Evolutionary conservation across 1,140 invertebrate genomes (phyloP).

Genomic region (Pissodes strobi): DNA sequence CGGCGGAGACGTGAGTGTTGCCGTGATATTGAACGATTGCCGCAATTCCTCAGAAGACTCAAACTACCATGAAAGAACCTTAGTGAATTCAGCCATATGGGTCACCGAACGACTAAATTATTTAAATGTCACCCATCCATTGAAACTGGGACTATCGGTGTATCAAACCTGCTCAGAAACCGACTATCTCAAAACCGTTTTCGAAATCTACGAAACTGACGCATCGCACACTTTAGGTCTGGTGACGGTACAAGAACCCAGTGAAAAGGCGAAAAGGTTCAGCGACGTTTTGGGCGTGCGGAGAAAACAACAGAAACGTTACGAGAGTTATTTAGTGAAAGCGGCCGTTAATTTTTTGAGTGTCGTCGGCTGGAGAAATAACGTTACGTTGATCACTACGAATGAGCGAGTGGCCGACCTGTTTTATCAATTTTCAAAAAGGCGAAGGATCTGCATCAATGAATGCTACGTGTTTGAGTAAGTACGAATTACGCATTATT

Average conservation of each 20-base stretch:
- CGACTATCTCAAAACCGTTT: constrained; percentile 44
- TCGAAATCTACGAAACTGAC: constrained; percentile 42
- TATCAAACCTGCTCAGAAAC: constrained; percentile 40
- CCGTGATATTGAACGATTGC: constrained; percentile 14
- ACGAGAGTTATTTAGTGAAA: constrained; percentile 33
- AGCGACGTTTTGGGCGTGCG: constrained; percentile 38
- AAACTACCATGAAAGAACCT: constrained; percentile 11
- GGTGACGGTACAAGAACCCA: constrained; percentile 26
- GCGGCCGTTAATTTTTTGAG: constrained; percentile 41
- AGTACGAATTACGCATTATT: too few species aligned
- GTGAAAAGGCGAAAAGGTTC: constrained; percentile 40
- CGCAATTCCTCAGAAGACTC: too few species aligned
- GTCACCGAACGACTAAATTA: constrained; percentile 45
- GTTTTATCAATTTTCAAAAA: constrained; percentile 44
- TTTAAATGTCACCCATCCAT: constrained; percentile 32
- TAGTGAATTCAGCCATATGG: constrained; percentile 46
- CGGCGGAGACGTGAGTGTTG: constrained; percentile 31
- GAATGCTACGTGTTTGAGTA: constrained; percentile 36
- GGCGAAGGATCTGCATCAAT: constrained; percentile 46
- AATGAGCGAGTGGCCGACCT: constrained; percentile 41
- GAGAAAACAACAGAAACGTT: constrained; percentile 6
- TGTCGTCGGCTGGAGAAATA: constrained; percentile 41
- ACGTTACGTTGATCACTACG: constrained; percentile 46
- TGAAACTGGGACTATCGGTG: constrained; percentile 42
- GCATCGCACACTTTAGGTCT: constrained; percentile 39